Percentiles rank a stretch among this genome's conserved stretches.
Conservation (phyloP, 2,888 invertebrate species). For the Cephus pulcher region DNA sequence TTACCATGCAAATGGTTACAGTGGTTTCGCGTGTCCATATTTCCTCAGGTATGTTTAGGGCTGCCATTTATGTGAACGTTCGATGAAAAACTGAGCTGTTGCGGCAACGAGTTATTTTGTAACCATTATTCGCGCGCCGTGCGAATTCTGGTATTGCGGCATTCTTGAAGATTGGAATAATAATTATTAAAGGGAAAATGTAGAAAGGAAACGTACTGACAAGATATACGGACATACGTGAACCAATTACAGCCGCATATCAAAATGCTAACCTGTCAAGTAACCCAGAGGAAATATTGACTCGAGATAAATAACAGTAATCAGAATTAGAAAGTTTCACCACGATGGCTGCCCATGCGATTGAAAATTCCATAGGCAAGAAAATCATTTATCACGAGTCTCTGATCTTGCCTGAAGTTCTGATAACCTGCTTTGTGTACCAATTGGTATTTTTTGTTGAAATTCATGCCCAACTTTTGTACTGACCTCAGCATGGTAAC, state of each 20-base stretch:
- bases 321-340: background rate
- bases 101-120: background rate
- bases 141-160: background rate
- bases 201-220: background rate
- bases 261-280: background rate
- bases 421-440: background rate
- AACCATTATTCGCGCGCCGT: background rate
- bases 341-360: background rate
- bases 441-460: background rate
- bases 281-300: background rate
- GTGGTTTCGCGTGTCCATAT: background rate
- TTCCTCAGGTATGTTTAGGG: background rate
- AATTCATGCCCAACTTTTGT: background rate
- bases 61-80: background rate
- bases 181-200: background rate
- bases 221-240: background rate
- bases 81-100: background rate
- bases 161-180: background rate
- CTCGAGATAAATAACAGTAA: background rate
- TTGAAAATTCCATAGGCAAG: background rate
- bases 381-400: background rate
- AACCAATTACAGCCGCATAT: too few relatives aligned
- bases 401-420: background rate
- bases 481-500: background rate
- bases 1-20: background rate